A percentile compares a stretch with the other conserved stretches of the same genome.
Conservation (phyloP, 2,113 vertebrate species). For the Cathartes aura region DNA sequence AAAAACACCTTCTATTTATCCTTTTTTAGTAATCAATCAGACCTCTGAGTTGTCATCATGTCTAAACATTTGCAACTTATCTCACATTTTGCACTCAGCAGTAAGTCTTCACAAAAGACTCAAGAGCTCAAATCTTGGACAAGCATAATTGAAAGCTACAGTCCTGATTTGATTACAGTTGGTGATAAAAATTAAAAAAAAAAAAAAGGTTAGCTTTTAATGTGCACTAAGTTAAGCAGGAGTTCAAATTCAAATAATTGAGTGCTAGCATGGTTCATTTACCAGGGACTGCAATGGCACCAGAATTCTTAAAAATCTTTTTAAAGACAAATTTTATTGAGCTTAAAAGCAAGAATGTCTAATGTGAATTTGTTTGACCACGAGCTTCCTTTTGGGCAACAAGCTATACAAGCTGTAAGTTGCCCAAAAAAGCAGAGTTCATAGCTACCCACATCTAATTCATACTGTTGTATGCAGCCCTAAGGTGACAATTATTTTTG, state of each 20-base stretch:
- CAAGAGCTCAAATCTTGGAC: conserved; percentile 26
- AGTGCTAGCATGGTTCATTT: background rate
- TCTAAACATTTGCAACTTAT: conserved; percentile 56
- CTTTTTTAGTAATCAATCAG: conserved; percentile 41
- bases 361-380: conserved; percentile 19
- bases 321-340: background rate
- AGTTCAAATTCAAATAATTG: conserved; percentile 16
- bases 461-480: conserved; percentile 42
- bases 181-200: background rate
- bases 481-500: conserved; percentile 75
- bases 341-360: conserved; percentile 8
- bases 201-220: background rate
- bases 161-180: conserved; percentile 2
- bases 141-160: conserved; percentile 28
- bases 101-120: conserved; percentile 40
- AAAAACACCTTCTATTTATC: conserved; percentile 47
- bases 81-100: conserved; percentile 29
- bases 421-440: background rate
- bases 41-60: conserved; percentile 4
- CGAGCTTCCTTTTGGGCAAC: conserved; percentile 49
- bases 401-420: conserved; percentile 10
- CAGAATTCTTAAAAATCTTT: background rate
- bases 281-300: background rate
- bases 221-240: background rate
- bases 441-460: conserved; percentile 40